A percentile compares a stretch with the other conserved stretches of the same genome.
These are phyloP conservation scores for Pygmarrhopalites habei DNA, from an alignment of 1,140 invertebrate genomes.

Conservation along the genomic window DNA sequence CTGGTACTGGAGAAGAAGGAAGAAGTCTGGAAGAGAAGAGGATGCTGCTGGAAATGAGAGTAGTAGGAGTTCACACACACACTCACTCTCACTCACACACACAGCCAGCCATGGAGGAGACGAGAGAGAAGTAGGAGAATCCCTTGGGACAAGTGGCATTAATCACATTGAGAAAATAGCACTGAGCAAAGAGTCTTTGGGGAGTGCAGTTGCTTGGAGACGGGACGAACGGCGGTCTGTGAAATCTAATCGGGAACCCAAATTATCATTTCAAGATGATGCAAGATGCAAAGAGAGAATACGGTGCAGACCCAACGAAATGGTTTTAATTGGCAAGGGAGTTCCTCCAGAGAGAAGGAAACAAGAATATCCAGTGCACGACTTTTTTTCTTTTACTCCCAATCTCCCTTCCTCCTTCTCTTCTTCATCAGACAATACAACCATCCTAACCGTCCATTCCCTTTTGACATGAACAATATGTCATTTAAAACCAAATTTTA, in stretches of 20 bases:
- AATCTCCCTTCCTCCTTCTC: neutral
- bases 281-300: conserved; percentile 38
- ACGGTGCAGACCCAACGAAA: conserved; percentile 30
- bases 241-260: conserved; percentile 36
- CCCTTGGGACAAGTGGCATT: conserved; percentile 38
- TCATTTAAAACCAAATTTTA: too few relatives aligned
- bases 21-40: neutral
- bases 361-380: conserved; percentile 22
- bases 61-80: too few relatives aligned
- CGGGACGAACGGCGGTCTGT: too few relatives aligned
- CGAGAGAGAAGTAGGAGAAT: conserved; percentile 9
- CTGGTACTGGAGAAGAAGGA: neutral
- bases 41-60: conserved; percentile 12
- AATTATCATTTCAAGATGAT: conserved; percentile 40
- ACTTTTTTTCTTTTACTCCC: neutral
- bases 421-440: neutral
- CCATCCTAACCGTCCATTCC: too few relatives aligned
- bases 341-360: too few relatives aligned
- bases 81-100: too few relatives aligned
- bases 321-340: conserved; percentile 36
- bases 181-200: conserved; percentile 38
- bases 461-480: too few relatives aligned
- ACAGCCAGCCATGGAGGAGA: too few relatives aligned
- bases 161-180: conserved; percentile 40
- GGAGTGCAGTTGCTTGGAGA: conserved; percentile 32